Evolutionary conservation across 2,888 invertebrate species (phyloP), one percentile per base, ranked within the genome.

Genomic region (Drosophila flavopinicola): DNA sequence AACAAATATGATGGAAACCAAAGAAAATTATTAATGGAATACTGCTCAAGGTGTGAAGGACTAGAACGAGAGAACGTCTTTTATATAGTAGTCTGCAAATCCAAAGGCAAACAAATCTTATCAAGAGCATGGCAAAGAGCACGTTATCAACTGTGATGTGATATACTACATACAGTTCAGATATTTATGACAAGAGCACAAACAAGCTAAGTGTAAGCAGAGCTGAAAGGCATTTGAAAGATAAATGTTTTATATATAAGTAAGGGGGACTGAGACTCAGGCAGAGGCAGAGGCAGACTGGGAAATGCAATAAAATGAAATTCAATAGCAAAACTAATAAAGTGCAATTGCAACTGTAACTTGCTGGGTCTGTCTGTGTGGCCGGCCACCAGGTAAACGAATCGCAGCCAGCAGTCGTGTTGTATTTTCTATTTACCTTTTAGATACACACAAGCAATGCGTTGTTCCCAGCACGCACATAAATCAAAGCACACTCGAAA

Each of bases 281-380:
- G 20, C 4, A 20, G 20, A 20, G 2, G 39, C 33, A 37, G 27
- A 47, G 17, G 15, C 9, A 10, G 6, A 57, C 35, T 44, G 54
- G 24, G 59, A 60, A 73, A 53, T 64, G 82, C 82, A 78, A 85
- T 72, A 69, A 71, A 76, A 66, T 70, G 79, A 67, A 75, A 83
- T 85, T 83, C 67, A 85, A 84, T 87, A 75, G 86, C 74, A 83
- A 85, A 85, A 85, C 87, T 85, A 83, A 87, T 87, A 84, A 75
- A 79, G 61, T 68, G 79, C 70, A 71, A 85, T 68, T 69, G 85
- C 64, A 67, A 77, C 49, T 61, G 69, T 51, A 30, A 54, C 17
- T 37, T 20, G 20, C 20, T 4, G 17, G 17, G 7, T 35, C 15
- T 35, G 13, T 6, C 33, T 42, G 41, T n/a, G 30, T 41, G 7